Percentiles rank a stretch among this genome's conserved stretches.
Conservation (phyloP, 1,140 invertebrate species). For the Carposina sasakii region DNA sequence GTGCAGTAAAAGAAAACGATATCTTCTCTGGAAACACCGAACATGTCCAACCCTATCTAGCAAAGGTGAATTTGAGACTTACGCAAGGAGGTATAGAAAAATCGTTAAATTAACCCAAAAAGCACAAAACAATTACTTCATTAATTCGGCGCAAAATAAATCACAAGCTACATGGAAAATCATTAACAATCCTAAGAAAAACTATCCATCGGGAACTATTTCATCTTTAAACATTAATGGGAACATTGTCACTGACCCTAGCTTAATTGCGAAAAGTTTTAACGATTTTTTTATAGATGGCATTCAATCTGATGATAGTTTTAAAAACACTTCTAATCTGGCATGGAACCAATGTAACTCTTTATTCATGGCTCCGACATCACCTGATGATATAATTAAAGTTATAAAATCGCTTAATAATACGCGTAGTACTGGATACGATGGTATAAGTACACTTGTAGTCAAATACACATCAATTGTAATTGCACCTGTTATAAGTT, state of each 20-base stretch:
- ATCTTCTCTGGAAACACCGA: not conserved
- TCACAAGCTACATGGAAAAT: not conserved
- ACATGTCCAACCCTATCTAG: not conserved
- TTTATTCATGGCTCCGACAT: slow-evolving; percentile 6
- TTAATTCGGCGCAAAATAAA: not conserved
- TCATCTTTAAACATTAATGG: not conserved
- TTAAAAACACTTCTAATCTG: not conserved
- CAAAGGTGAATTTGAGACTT: not conserved
- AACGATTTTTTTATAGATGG: slow-evolving; percentile 6
- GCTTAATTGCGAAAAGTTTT: not conserved
- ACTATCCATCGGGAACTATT: not conserved
- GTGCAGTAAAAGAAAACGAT: not conserved
- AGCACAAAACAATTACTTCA: slow-evolving; percentile 1
- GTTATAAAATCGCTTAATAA: slow-evolving; percentile 14
- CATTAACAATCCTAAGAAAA: not conserved
- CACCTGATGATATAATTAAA: slow-evolving; percentile 9
- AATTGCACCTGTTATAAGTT: slow-evolving; percentile 4
- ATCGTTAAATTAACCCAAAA: not conserved
- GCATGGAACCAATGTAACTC: not conserved
- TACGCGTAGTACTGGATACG: slow-evolving; percentile 13
- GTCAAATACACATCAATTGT: slow-evolving; percentile 9
- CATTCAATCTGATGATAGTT: not conserved
- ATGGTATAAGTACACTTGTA: slow-evolving; percentile 13
- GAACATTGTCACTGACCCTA: not conserved
- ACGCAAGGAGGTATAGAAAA: not conserved